These are phyloP conservation scores for Tetrax tetrax DNA, from an alignment of 2,113 vertebrate genomes.

Conservation along the genomic window DNA sequence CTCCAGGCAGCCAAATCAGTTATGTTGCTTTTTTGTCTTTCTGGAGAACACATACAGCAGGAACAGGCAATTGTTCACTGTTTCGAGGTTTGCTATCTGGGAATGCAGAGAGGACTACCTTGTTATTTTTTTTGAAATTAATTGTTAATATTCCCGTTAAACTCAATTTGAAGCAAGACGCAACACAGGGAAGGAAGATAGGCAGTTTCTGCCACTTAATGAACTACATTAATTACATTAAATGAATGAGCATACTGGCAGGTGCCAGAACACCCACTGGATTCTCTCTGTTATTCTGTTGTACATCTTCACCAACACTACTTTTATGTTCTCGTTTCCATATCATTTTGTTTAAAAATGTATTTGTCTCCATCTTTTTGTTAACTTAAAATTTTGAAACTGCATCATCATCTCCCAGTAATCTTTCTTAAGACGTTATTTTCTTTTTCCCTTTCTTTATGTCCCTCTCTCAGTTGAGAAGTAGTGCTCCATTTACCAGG, in stretches of 20 bases:
- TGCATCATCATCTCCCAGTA: neutral
- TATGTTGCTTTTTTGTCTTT: neutral
- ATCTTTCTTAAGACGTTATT: constrained; percentile 19
- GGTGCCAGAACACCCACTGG: neutral
- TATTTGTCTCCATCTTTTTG: neutral
- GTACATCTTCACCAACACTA: neutral
- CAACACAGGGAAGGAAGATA: neutral
- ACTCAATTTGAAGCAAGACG: neutral
- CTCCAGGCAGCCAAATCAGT: neutral
- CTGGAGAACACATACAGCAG: neutral
- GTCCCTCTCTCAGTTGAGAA: constrained; percentile 76
- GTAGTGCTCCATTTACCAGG: constrained; percentile 89
- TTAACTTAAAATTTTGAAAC: neutral
- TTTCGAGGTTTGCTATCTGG: neutral
- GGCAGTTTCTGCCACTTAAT: neutral
- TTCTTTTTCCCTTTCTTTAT: neutral
- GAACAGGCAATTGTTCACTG: neutral
- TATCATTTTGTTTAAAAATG: neutral
- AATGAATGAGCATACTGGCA: neutral
- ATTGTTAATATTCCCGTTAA: neutral
- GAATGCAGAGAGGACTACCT: neutral
- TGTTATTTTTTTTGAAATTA: neutral
- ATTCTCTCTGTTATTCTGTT: neutral
- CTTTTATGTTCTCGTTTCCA: neutral
- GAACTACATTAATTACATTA: neutral